Evolutionary conservation across 2,888 invertebrate genomes (phyloP).

Genomic region (Cryptocheilus praepositus): DNA sequence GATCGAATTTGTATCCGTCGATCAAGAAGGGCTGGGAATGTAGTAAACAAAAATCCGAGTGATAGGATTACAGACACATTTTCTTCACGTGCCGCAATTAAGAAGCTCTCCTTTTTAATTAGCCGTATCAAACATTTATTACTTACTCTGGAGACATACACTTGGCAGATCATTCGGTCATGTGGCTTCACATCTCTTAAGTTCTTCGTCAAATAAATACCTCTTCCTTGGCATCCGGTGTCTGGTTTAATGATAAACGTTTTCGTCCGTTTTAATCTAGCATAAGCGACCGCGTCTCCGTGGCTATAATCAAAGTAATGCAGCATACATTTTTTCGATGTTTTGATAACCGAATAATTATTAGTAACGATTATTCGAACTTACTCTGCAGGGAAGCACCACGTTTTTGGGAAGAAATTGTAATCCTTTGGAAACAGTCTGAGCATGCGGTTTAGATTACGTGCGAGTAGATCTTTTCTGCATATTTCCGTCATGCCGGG

Average conservation of each 20-base stretch:
- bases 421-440: slow-evolving; percentile 93
- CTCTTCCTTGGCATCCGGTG: slow-evolving; percentile 92
- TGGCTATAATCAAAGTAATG: slow-evolving; percentile 75
- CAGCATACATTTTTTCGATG: too few relatives aligned
- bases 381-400: slow-evolving; percentile 95
- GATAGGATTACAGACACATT: slow-evolving; percentile 7
- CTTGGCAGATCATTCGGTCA: slow-evolving; percentile 92
- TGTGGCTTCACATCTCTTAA: slow-evolving; percentile 87
- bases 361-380: too few relatives aligned
- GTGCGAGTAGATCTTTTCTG: slow-evolving; percentile 90
- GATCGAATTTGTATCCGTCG: slow-evolving; percentile 95
- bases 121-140: slow-evolving; percentile 5
- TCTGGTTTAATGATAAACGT: slow-evolving; percentile 95
- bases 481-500: slow-evolving; percentile 93
- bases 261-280: slow-evolving; percentile 82
- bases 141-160: slow-evolving; percentile 81
- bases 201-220: slow-evolving; percentile 90
- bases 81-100: not conserved
- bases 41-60: slow-evolving; percentile 48
- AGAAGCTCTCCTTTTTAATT: not conserved
- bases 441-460: slow-evolving; percentile 93
- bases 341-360: slow-evolving; percentile 76
- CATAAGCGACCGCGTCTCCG: slow-evolving; percentile 84
- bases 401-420: slow-evolving; percentile 94
- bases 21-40: slow-evolving; percentile 84